Evolutionary conservation across 2,797 vertebrate species (phyloP).

Genomic region (Hylomyscus alleni): DNA sequence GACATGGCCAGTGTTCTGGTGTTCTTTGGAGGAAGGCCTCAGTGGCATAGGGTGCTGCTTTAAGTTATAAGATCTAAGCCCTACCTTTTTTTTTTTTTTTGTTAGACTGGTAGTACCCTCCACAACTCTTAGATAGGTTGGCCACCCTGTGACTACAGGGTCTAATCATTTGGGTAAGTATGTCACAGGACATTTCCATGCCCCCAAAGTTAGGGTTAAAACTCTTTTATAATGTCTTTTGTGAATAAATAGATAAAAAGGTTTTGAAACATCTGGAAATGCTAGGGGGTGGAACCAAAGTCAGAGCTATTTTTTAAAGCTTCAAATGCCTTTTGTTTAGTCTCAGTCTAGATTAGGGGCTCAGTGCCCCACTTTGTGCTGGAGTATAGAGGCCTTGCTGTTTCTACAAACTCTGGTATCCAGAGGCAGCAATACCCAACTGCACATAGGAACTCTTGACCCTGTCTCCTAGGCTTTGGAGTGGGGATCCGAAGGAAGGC

Average conservation of each 20-base stretch:
- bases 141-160: background rate
- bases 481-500: background rate
- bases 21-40: background rate
- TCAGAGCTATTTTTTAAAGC: background rate
- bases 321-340: background rate
- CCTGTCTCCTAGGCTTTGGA: background rate
- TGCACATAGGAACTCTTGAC: background rate
- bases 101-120: background rate
- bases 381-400: background rate
- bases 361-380: background rate
- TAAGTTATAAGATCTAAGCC: background rate
- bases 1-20: background rate
- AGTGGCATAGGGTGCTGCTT: background rate
- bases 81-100: no score
- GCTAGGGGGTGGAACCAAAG: background rate
- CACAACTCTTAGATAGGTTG: background rate
- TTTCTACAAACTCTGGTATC: background rate
- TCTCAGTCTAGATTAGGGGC: background rate
- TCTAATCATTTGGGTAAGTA: background rate
- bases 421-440: background rate
- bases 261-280: background rate
- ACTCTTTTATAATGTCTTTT: background rate
- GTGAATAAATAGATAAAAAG: background rate
- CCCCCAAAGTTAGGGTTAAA: background rate
- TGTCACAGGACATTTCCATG: background rate